Evolutionary conservation across 2,888 invertebrate genomes (phyloP).

Genomic region (Itoplectis maculator): DNA sequence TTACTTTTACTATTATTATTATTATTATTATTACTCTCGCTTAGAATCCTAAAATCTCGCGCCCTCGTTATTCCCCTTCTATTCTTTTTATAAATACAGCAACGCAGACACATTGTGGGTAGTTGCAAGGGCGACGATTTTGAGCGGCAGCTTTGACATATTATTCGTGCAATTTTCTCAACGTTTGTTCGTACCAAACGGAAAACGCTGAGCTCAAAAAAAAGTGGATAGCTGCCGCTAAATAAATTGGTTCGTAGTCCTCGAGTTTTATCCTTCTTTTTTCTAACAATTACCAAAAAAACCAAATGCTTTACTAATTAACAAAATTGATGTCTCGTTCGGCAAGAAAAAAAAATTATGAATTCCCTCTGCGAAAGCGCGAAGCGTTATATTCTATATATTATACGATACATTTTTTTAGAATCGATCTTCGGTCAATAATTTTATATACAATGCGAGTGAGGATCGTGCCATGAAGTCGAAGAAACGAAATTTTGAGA

Average conservation of each 20-base stretch:
- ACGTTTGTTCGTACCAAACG: background rate
- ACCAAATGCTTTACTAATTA: conserved; percentile 55
- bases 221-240: conserved; percentile 1
- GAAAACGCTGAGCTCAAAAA: background rate
- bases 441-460: conserved; percentile 60
- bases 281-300: conserved; percentile 57
- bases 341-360: conserved; percentile 14
- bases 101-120: background rate
- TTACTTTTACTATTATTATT: conserved; percentile 36
- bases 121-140: conserved; percentile 12
- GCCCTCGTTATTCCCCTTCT: conserved; percentile 24
- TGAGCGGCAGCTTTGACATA: conserved; percentile 24
- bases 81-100: conserved; percentile 10
- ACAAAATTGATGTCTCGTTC: conserved; percentile 22
- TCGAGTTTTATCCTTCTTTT: conserved; percentile 22
- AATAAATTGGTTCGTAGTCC: conserved; percentile 10
- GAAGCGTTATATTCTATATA: conserved; percentile 46
- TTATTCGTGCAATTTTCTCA: conserved; percentile 51
- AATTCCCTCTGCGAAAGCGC: conserved; percentile 19
- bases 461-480: conserved; percentile 49
- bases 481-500: conserved; percentile 32
- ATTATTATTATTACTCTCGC: conserved; percentile 20
- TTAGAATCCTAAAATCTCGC: conserved; percentile 43
- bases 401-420: conserved; percentile 56
- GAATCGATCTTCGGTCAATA: conserved; percentile 66